phyloP scores from a whole-genome alignment of 2,888 invertebrate species.

The Orthonevra nobilis region DNA sequence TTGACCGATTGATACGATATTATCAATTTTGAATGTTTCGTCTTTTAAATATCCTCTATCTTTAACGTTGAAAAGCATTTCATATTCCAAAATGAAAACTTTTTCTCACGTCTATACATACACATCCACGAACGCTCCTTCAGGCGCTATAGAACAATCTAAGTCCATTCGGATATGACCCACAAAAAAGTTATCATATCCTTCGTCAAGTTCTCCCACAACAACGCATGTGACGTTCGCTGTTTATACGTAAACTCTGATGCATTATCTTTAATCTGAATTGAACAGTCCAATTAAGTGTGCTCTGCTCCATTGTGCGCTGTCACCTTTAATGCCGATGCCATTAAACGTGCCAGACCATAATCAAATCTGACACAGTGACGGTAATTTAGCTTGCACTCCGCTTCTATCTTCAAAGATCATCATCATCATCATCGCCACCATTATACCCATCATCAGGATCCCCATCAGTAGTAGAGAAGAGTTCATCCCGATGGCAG shows the following conservation, averaged over 20 bases:
- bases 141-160: slow-evolving; percentile 17
- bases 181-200: no score
- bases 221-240: slow-evolving; percentile 6
- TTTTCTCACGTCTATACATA: no score
- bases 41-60: no score
- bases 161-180: neutral
- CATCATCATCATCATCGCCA: slow-evolving; percentile 20
- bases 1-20: no score
- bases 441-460: slow-evolving; percentile 53
- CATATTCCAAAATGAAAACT: no score
- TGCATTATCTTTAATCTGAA: slow-evolving; percentile 58
- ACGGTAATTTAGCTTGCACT: slow-evolving; percentile 43
- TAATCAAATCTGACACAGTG: slow-evolving; percentile 49
- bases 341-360: neutral
- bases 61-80: no score
- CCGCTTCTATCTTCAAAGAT: slow-evolving; percentile 18
- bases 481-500: neutral
- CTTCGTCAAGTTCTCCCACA: neutral
- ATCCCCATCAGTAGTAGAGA: slow-evolving; percentile 9
- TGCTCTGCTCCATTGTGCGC: slow-evolving; percentile 41
- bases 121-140: slow-evolving; percentile 29
- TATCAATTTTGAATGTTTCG: no score
- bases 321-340: slow-evolving; percentile 40
- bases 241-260: slow-evolving; percentile 33
- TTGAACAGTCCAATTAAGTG: slow-evolving; percentile 68